A percentile compares a stretch with the other conserved stretches of the same genome.
phyloP scores from a whole-genome alignment of 2,888 invertebrate genomes.

The Oligia fasciuncula region DNA sequence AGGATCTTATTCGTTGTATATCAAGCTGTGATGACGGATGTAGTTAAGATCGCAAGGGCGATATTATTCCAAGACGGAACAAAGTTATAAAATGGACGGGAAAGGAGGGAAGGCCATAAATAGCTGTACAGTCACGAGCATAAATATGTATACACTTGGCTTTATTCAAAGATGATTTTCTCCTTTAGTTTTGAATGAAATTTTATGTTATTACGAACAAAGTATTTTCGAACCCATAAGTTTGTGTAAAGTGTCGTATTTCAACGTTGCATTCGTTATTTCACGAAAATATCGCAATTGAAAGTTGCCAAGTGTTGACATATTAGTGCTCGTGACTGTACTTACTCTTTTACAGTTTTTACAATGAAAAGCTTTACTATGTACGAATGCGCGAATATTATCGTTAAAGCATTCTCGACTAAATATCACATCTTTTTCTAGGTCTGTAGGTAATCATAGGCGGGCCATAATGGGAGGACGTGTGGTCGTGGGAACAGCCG shows the following conservation, averaged over 20 bases:
- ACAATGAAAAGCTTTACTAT: not conserved
- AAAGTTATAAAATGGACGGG: conserved; percentile 10
- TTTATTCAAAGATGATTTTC: too few relatives aligned
- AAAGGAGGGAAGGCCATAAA: not conserved
- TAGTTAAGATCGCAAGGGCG: conserved; percentile 12
- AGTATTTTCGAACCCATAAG: too few relatives aligned
- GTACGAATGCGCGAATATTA: not conserved
- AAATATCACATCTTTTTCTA: not conserved
- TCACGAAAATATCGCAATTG: too few relatives aligned
- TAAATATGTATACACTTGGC: too few relatives aligned
- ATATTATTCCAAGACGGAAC: not conserved
- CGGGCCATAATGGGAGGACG: too few relatives aligned
- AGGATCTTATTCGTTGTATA: conserved; percentile 1
- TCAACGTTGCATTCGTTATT: too few relatives aligned
- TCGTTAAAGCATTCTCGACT: not conserved
- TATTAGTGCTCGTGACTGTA: too few relatives aligned
- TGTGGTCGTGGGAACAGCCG: too few relatives aligned
- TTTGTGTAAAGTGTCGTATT: too few relatives aligned
- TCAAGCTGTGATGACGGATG: conserved; percentile 7
- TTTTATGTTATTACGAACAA: too few relatives aligned
- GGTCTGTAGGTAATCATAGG: not conserved
- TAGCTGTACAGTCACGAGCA: not conserved
- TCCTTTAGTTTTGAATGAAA: too few relatives aligned
- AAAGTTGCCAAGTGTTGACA: too few relatives aligned
- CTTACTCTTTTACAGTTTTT: not conserved